Base-by-base conservation (phyloP, 2,113 vertebrate genomes). In the Rhea americana region DNA sequence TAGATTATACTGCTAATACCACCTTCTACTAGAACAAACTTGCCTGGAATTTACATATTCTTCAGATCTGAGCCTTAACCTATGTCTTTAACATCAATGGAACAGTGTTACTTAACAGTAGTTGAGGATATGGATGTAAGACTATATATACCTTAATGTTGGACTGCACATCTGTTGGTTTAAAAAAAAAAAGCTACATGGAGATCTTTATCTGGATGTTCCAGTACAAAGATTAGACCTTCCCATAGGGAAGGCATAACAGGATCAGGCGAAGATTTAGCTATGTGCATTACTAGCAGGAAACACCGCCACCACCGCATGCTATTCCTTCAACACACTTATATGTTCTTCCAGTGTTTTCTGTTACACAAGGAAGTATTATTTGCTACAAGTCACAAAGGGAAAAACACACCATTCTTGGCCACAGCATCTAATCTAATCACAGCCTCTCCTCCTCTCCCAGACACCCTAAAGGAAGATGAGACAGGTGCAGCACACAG, bases 21-120 rank as follows among this genome's bases (percentile, higher is more conserved):
- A 83, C 63, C 55, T 58, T 92, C 82, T 51, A 53, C 56, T 93
- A 96, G 94, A 87, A 81, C 73, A 96, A 91, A 66, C 47, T 56
- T 24, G 45, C 65, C 30, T 35, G 68, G 5, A 55, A 87, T 71
- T 61, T 89, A 87, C 1, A 2, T 45, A 37, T 56, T 59, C 7
- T 12, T 73, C 71, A 85, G 20, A 45, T 9, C 20, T 63, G 21
- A 62, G 22, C 16, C n/a, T 90, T 79, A 76, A 56, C 32, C 28
- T 18, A 13, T 30, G 11, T 2, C 22, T 50, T 72, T 59, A 51
- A 7, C 32, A 75, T 20, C 9, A 32, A 1, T 4, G 7, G 13
- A 76, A 20, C 6, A 19, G 25, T 14, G 67, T 9, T 58, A 58
- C 18, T 43, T 76, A 80, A 67, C 5, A 4, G 28, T 2, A 77